Percentiles rank a stretch among this genome's conserved stretches.
phyloP scores from a whole-genome alignment of 2,888 invertebrate species.

The Linnaemya vulpina region DNA sequence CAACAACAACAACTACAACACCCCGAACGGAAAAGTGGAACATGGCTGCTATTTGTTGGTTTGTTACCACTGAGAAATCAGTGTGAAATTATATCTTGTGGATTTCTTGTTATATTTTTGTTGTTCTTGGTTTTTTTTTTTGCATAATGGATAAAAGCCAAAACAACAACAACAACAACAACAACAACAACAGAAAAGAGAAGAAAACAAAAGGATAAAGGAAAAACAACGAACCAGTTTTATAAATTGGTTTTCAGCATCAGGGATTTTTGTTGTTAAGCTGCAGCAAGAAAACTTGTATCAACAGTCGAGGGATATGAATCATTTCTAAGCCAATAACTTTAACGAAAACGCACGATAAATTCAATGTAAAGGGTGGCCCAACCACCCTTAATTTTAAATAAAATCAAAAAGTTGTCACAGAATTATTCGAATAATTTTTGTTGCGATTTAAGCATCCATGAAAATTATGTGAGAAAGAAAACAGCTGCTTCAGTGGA shows the following conservation, averaged over 20 bases:
- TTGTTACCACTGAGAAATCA: conserved; percentile 64
- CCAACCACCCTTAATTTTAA: too few relatives aligned
- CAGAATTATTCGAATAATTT: too few relatives aligned
- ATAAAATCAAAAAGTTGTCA: too few relatives aligned
- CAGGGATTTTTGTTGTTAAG: conserved; percentile 14
- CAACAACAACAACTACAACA: conserved; percentile 20
- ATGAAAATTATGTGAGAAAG: too few relatives aligned
- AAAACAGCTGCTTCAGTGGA: too few relatives aligned
- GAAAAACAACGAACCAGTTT: conserved; percentile 35
- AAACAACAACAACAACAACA: too few relatives aligned
- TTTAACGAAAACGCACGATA: neutral
- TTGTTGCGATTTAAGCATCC: too few relatives aligned
- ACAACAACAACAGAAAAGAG: neutral
- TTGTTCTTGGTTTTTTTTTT: conserved; percentile 12
- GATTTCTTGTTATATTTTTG: conserved; percentile 22
- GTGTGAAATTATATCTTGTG: conserved; percentile 58
- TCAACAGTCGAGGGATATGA: neutral
- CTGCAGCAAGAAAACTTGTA: conserved; percentile 3
- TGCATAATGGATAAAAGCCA: conserved; percentile 20
- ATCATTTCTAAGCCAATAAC: neutral
- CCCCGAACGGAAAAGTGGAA: conserved; percentile 22
- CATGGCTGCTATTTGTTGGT: conserved; percentile 32
- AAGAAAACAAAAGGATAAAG: conserved; percentile 17
- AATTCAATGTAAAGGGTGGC: too few relatives aligned
- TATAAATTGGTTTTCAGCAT: conserved; percentile 49